Percentiles rank a stretch among this genome's conserved stretches.
phyloP scores from a whole-genome alignment of 92 coral and sea anemone species.

The Pocillopora grandis region DNA sequence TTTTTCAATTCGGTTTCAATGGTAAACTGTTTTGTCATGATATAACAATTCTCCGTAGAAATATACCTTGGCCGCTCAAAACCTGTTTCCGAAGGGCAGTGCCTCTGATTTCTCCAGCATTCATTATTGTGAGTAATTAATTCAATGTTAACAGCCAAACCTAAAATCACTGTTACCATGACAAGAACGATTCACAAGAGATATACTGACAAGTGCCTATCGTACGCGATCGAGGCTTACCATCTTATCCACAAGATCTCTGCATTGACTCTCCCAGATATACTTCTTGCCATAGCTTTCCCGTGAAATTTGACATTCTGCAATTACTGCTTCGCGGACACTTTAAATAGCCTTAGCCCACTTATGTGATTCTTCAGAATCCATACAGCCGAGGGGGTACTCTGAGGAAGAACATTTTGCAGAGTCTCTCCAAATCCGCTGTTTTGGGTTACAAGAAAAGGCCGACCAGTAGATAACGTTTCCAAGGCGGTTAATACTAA shows the following conservation, averaged over 20 bases:
- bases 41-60: too few species aligned
- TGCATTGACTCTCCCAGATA: slow-evolving; percentile 4
- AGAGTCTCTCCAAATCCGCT: slow-evolving; percentile 25
- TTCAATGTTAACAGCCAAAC: too few species aligned
- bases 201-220: neutral
- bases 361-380: slow-evolving; percentile 9
- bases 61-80: too few species aligned
- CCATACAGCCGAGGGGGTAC: slow-evolving; percentile 8
- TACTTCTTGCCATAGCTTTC: too few species aligned
- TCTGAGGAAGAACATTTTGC: neutral
- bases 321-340: neutral
- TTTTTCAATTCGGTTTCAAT: too few species aligned
- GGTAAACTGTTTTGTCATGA: too few species aligned
- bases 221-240: neutral
- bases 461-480: slow-evolving; percentile 21
- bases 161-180: too few species aligned
- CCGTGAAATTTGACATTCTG: neutral
- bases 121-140: too few species aligned
- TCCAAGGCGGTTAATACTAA: slow-evolving; percentile 29
- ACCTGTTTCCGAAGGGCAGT: too few species aligned
- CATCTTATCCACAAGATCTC: neutral
- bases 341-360: slow-evolving; percentile 11
- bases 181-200: neutral
- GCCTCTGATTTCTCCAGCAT: too few species aligned
- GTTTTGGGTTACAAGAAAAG: slow-evolving; percentile 25